These are phyloP conservation scores for Apomyelois bistriatella DNA, from an alignment of 2,888 invertebrate species.

Conservation along the genomic window DNA sequence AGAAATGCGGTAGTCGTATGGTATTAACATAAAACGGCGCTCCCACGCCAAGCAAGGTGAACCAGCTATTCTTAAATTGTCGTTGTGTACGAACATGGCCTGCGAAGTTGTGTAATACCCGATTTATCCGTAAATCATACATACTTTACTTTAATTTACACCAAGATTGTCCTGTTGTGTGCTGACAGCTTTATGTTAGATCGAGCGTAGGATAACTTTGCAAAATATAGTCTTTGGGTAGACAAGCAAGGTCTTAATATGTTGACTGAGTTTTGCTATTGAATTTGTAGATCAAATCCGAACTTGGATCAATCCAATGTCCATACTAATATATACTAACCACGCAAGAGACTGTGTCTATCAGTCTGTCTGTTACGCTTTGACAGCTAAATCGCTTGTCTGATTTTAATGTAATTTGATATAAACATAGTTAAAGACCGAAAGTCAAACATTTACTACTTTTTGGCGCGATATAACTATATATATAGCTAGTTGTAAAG, in stretches of 20 bases:
- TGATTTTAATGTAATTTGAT: too few species aligned
- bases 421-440: too few species aligned
- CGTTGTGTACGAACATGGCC: constrained; percentile 33
- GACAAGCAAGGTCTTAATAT: not conserved
- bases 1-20: constrained; percentile 64
- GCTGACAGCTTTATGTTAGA: not conserved
- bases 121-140: constrained; percentile 9
- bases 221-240: not conserved
- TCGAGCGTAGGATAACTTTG: not conserved
- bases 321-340: too few species aligned
- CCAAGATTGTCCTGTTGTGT: not conserved
- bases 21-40: constrained; percentile 61
- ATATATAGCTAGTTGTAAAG: too few species aligned
- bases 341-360: too few species aligned
- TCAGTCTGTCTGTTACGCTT: too few species aligned
- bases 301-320: too few species aligned
- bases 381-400: too few species aligned
- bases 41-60: constrained; percentile 72
- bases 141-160: constrained; percentile 5
- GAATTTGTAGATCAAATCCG: not conserved
- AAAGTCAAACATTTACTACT: too few species aligned
- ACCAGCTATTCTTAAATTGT: constrained; percentile 66
- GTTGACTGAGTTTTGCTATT: not conserved
- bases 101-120: constrained; percentile 44
- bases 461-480: too few species aligned